Percentiles rank a stretch among this genome's conserved stretches.
Evolutionary conservation across 2,888 invertebrate genomes (phyloP).

Genomic region (Strigamia maritima): DNA sequence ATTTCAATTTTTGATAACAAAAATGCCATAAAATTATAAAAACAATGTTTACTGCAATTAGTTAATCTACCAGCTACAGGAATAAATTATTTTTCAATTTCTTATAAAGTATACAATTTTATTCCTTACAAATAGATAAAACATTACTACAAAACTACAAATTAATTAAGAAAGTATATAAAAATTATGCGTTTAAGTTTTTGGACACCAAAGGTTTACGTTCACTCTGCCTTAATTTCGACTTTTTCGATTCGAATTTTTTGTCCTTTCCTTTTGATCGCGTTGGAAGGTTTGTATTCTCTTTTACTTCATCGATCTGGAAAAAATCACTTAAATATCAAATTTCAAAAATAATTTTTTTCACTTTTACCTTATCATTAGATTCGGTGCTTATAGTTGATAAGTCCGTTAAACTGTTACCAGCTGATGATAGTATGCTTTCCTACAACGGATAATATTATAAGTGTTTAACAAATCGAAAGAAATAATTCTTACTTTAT

Average conservation of each 20-base stretch:
- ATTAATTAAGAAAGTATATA: not conserved
- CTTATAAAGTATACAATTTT: not conserved
- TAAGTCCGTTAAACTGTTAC: not conserved
- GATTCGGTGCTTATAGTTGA: not conserved
- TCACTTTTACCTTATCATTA: not conserved
- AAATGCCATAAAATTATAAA: no score
- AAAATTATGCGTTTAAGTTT: conserved; percentile 8
- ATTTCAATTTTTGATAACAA: no score
- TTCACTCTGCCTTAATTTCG: not conserved
- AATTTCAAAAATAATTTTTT: not conserved
- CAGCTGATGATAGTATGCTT: not conserved
- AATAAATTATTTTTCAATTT: not conserved
- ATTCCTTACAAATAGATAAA: not conserved
- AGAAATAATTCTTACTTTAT: not conserved
- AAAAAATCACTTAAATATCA: not conserved
- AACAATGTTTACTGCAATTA: not conserved
- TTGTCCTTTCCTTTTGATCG: not conserved
- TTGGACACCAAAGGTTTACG: not conserved
- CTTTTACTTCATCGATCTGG: not conserved
- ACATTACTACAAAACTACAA: not conserved
- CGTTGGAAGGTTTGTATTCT: not conserved
- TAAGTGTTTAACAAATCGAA: not conserved
- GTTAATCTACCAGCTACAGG: not conserved
- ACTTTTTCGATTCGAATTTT: not conserved
- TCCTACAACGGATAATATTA: not conserved